These are phyloP conservation scores for Etheostoma nigrum DNA, from an alignment of 2,797 vertebrate genomes.

Conservation along the genomic window DNA sequence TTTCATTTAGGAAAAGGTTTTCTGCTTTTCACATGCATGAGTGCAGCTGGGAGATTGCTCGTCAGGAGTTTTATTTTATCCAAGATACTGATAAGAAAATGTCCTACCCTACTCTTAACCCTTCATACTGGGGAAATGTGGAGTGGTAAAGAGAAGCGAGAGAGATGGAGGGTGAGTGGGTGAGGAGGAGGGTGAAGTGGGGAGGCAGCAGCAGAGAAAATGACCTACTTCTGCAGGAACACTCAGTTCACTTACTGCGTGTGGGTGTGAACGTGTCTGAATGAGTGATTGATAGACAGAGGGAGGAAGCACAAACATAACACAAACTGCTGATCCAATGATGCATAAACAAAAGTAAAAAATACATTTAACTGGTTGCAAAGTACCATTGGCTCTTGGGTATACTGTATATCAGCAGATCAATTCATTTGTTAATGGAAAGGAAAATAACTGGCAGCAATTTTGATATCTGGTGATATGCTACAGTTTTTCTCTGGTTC, in stretches of 20 bases:
- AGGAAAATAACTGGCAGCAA: background rate
- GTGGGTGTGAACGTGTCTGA: constrained; percentile 67
- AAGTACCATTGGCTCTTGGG: background rate
- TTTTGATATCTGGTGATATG: background rate
- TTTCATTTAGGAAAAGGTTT: background rate
- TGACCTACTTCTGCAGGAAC: constrained; percentile 79
- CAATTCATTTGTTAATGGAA: background rate
- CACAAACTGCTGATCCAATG: constrained; percentile 49
- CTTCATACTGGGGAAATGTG: constrained; percentile 25
- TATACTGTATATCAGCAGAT: background rate
- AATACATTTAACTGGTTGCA: background rate
- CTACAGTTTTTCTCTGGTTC: background rate
- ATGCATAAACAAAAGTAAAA: constrained; percentile 15
- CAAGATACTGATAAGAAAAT: background rate
- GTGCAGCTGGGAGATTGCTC: background rate
- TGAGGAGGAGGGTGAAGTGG: constrained; percentile 20
- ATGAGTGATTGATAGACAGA: constrained; percentile 58
- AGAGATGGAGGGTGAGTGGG: constrained; percentile 20
- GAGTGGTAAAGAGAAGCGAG: constrained; percentile 9
- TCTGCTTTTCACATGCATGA: background rate
- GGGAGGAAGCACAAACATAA: constrained; percentile 40
- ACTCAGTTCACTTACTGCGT: constrained; percentile 61
- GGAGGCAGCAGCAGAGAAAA: constrained; percentile 42
- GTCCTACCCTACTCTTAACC: constrained; percentile 22
- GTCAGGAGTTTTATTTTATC: background rate